Evolutionary conservation across 2,888 invertebrate species (phyloP).

Genomic region (Eupeodes luniger): DNA sequence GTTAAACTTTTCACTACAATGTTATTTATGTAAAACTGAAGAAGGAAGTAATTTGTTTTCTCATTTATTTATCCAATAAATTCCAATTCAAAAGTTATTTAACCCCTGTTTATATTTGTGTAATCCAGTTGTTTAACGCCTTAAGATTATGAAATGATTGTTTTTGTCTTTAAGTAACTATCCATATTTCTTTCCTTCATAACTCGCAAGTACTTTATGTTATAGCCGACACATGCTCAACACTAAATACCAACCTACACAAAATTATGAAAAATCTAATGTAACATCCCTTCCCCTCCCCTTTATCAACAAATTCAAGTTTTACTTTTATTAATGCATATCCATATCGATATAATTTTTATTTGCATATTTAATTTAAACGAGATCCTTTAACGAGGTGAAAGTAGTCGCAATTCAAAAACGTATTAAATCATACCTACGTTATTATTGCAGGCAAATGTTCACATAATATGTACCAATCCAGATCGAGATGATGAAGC

Average conservation of each 20-base stretch:
- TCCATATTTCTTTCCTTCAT: neutral
- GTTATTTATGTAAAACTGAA: no score
- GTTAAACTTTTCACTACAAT: no score
- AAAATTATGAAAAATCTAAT: neutral
- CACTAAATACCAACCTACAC: slow-evolving; percentile 25
- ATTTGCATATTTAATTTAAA: neutral
- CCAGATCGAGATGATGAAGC: neutral
- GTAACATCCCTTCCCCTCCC: neutral
- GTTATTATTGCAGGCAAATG: slow-evolving; percentile 8
- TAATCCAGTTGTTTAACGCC: neutral
- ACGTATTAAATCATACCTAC: slow-evolving; percentile 21
- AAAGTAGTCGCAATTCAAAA: slow-evolving; percentile 16
- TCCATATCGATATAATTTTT: neutral
- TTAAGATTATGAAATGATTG: slow-evolving; percentile 1
- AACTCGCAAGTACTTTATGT: neutral
- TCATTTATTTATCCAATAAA: no score
- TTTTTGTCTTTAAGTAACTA: neutral
- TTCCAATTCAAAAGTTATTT: neutral
- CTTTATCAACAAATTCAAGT: slow-evolving; percentile 8
- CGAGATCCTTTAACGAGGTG: slow-evolving; percentile 35
- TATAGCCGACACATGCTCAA: neutral
- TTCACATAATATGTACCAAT: slow-evolving; percentile 6
- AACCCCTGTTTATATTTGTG: neutral
- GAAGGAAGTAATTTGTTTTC: no score
- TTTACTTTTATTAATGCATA: neutral